Percentiles rank a stretch among this genome's conserved stretches.
Evolutionary conservation across 2,113 vertebrate species (phyloP).

Genomic region (Phylloscopus trochiloides): DNA sequence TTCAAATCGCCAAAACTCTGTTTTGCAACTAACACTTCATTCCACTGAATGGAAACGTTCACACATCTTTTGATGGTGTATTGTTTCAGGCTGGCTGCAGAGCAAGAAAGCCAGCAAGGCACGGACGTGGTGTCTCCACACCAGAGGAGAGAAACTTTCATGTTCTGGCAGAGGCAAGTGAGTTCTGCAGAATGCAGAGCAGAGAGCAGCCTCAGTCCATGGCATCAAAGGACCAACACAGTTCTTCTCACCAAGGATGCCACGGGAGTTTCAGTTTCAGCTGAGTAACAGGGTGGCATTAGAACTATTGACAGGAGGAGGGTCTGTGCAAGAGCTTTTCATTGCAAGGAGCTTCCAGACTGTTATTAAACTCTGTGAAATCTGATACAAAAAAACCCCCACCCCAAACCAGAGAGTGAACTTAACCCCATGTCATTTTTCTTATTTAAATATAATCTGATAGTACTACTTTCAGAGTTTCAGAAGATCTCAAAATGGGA

Average conservation of each 20-base stretch:
- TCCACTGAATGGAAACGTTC: background rate
- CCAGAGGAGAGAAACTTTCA: background rate
- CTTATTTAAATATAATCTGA: background rate
- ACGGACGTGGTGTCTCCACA: background rate
- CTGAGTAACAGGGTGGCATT: background rate
- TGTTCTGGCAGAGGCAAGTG: background rate
- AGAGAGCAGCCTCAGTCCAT: background rate
- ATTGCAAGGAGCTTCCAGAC: background rate
- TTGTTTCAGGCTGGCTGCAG: background rate
- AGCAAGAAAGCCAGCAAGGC: background rate
- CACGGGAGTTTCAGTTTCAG: background rate
- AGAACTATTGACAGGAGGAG: background rate
- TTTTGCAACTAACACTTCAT: conserved; percentile 5
- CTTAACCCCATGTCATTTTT: background rate
- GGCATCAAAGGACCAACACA: rapidly evolving
- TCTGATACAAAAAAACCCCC: background rate
- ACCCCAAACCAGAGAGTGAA: background rate
- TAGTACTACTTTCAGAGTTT: background rate
- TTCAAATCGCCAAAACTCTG: background rate
- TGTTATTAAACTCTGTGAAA: background rate
- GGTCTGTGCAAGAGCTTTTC: background rate
- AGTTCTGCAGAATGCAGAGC: background rate
- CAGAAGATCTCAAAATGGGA: background rate
- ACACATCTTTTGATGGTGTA: background rate
- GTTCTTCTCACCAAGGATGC: background rate